Conservation (phyloP, 2,797 vertebrate species). For the Typhlichthys subterraneus region DNA sequence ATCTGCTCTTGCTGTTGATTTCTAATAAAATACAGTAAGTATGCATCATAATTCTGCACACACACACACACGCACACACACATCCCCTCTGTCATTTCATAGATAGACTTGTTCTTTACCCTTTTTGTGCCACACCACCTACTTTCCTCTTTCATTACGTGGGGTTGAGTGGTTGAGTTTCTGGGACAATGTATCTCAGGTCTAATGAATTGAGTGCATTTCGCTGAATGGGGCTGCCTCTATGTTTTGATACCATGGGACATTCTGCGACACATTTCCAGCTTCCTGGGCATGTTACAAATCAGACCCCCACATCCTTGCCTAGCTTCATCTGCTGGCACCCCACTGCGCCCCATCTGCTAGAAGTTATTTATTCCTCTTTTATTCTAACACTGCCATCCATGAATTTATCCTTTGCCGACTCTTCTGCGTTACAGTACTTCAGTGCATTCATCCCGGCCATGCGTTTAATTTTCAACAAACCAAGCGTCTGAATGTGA, state of each 20-base stretch:
- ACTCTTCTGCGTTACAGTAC: constrained; percentile 11
- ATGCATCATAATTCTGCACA: constrained; percentile 58
- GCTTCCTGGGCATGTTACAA: constrained; percentile 23
- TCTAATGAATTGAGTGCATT: constrained; percentile 56
- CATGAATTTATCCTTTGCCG: constrained; percentile 9
- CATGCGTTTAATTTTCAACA: constrained; percentile 10
- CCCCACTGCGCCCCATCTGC: background rate
- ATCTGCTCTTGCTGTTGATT: constrained; percentile 63
- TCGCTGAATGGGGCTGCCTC: constrained; percentile 46
- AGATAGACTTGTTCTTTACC: constrained; percentile 53
- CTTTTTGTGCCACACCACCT: constrained; percentile 42
- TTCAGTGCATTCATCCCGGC: constrained; percentile 3
- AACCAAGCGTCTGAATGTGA: constrained; percentile 9
- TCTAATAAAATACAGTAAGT: constrained; percentile 57
- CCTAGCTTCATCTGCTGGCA: background rate
- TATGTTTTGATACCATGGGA: constrained; percentile 34
- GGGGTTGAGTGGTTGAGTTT: constrained; percentile 46
- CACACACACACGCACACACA: constrained; percentile 22
- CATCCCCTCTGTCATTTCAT: constrained; percentile 57
- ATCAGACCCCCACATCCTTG: constrained; percentile 1
- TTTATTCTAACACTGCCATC: background rate
- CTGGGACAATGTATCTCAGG: constrained; percentile 52
- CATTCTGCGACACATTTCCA: constrained; percentile 34
- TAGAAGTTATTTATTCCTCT: constrained; percentile 13
- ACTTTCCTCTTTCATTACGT: constrained; percentile 63